These are phyloP conservation scores for Phylloscopus whistleri DNA, from an alignment of 2,113 vertebrate species.

Conservation along the genomic window DNA sequence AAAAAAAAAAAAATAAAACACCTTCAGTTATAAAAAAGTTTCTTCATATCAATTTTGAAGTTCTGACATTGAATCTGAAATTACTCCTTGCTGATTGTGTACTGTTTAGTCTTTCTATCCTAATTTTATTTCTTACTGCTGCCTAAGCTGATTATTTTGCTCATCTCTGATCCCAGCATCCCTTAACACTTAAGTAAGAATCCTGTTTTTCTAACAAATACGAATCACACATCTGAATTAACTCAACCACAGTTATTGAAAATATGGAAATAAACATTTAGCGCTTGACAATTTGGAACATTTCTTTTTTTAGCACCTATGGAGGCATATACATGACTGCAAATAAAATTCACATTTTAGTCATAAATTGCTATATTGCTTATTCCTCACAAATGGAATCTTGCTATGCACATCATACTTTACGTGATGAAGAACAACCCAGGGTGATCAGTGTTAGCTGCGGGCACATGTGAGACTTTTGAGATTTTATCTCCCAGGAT, in stretches of 20 bases:
- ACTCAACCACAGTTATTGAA: background rate
- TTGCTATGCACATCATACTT: background rate
- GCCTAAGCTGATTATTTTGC: background rate
- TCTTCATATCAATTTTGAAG: background rate
- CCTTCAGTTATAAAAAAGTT: background rate
- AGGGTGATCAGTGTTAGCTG: background rate
- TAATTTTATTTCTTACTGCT: background rate
- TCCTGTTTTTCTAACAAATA: background rate
- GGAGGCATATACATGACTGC: background rate
- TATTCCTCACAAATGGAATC: background rate
- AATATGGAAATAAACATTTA: background rate
- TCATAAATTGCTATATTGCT: background rate
- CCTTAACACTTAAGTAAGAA: background rate
- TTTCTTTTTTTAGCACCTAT: background rate
- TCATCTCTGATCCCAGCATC: background rate
- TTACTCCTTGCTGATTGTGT: background rate
- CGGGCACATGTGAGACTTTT: background rate
- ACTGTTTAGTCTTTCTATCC: background rate
- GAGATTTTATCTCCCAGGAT: background rate
- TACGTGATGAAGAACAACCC: fast-evolving
- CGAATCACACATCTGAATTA: background rate
- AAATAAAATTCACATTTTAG: background rate
- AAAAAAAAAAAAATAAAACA: background rate
- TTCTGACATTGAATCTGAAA: background rate
- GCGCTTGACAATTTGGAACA: background rate